Base-by-base conservation (phyloP, 1,140 invertebrate genomes). In the Nylanderia fulva region DNA sequence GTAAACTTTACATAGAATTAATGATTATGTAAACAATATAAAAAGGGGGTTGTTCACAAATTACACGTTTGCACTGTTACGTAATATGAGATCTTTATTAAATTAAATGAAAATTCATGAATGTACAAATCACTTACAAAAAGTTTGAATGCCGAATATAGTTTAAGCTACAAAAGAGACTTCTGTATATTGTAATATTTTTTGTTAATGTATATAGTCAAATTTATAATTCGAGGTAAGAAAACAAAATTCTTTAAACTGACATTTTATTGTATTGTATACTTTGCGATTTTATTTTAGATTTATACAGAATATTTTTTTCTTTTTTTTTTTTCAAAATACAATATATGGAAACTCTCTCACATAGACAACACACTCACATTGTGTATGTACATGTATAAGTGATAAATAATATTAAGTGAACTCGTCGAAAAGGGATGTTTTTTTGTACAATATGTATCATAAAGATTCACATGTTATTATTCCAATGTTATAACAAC, bases 381-480 rank as follows among this genome's bases (percentile, higher is more conserved):
- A 89, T 60, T 80, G 54, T 91, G 61, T 90, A 88, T 74, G 79
- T 85, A 89, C 79, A 52, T 74, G 71, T 76, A 60, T 91, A 90
- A 90, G 69, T 85, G 72, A 87, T 86, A 80, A 86, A 66, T 79
- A 85, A 91, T 83, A 85, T n/a, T 66, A 91, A 89, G 84, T 42
- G 69, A 86, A 92, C 24, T 86, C 90, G 86, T 85, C 72, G 85
- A 91, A 48, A 48, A 86, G 86, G 91, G 91, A 91, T 88, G 90
- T 90, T 91, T 66, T 88, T 92, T 92, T 92, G 90, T 92, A 92
- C 90, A 92, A 90, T 91, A 90, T 91, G 88, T 91, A 92, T 91
- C 77, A 80, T 89, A 79, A 84, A 90, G 56, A 87, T 66, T 87
- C 75, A 66, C 83, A 79, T 90, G 86, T 52, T 90, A 83, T 86